phyloP scores from a whole-genome alignment of 2,113 vertebrate species.

The Catharus bicknelli region DNA sequence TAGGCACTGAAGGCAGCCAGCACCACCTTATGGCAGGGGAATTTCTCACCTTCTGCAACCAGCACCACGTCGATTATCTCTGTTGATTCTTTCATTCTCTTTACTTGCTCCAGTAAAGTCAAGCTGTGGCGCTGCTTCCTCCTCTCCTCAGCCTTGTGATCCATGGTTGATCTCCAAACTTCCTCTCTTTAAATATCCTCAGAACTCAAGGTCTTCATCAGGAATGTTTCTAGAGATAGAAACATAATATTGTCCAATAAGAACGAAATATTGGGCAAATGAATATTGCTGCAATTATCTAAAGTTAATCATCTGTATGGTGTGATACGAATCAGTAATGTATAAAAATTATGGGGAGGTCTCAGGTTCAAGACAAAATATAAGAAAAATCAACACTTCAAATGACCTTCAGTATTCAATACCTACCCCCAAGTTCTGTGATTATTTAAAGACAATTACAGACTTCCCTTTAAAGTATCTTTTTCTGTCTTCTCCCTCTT shows the following conservation, averaged over 20 bases:
- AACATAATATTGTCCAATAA: neutral
- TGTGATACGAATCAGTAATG: neutral
- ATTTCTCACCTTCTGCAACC: conserved; percentile 87
- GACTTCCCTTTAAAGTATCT: neutral
- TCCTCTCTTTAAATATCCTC: neutral
- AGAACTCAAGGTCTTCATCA: conserved; percentile 1
- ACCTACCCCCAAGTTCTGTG: neutral
- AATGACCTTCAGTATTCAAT: neutral
- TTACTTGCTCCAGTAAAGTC: conserved; percentile 82
- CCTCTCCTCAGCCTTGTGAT: conserved; percentile 67
- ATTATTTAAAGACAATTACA: neutral
- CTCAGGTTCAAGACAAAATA: neutral
- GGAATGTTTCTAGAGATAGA: conserved; percentile 46
- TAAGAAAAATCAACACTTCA: neutral
- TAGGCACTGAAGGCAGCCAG: conserved; percentile 95
- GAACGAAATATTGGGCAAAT: neutral
- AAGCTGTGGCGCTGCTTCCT: conserved; percentile 77
- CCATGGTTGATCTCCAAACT: conserved; percentile 73
- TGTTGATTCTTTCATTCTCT: conserved; percentile 83
- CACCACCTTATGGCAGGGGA: conserved; percentile 90
- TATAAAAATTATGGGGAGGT: neutral
- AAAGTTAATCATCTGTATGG: neutral
- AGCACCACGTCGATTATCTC: conserved; percentile 90
- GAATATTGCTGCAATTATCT: neutral
- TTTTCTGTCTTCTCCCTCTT: neutral